phyloP scores from a whole-genome alignment of 2,113 vertebrate species.

The Centropus bengalensis region DNA sequence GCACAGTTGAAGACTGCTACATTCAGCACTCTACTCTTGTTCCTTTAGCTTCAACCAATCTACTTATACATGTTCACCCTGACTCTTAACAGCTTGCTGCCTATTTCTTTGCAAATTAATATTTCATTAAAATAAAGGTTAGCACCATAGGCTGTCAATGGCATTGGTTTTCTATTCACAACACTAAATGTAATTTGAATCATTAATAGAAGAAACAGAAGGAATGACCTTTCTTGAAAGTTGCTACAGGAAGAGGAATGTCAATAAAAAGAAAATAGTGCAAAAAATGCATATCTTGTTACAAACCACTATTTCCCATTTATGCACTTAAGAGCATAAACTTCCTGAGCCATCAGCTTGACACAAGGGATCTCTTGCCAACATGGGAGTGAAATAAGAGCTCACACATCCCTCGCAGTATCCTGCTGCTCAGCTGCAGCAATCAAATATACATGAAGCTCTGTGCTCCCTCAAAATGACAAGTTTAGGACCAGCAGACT shows the following conservation, averaged over 20 bases:
- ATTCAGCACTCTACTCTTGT: neutral
- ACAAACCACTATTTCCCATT: conserved; percentile 40
- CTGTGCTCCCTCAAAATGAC: conserved; percentile 23
- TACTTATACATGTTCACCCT: neutral
- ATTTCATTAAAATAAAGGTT: conserved; percentile 65
- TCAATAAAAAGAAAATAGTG: conserved; percentile 42
- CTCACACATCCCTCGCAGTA: neutral
- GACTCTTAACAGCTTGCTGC: neutral
- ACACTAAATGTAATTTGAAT: conserved; percentile 50
- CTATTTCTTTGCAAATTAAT: conserved; percentile 38
- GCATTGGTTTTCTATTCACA: conserved; percentile 26
- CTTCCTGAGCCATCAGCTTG: conserved; percentile 4
- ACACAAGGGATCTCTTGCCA: conserved; percentile 8
- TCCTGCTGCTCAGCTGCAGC: neutral
- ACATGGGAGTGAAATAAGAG: conserved; percentile 43
- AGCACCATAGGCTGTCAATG: conserved; percentile 41
- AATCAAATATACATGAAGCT: conserved; percentile 60
- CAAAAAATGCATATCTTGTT: conserved; percentile 36
- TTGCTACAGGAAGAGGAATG: conserved; percentile 43
- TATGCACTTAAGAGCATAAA: neutral
- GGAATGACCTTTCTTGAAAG: conserved; percentile 60
- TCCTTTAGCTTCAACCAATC: neutral
- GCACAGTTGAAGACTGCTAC: neutral
- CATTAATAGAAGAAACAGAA: conserved; percentile 46
- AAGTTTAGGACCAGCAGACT: neutral